Evolutionary conservation across 1,140 invertebrate species (phyloP), one percentile per base, ranked within the genome.

Genomic region (Dinoponera quadriceps): DNA sequence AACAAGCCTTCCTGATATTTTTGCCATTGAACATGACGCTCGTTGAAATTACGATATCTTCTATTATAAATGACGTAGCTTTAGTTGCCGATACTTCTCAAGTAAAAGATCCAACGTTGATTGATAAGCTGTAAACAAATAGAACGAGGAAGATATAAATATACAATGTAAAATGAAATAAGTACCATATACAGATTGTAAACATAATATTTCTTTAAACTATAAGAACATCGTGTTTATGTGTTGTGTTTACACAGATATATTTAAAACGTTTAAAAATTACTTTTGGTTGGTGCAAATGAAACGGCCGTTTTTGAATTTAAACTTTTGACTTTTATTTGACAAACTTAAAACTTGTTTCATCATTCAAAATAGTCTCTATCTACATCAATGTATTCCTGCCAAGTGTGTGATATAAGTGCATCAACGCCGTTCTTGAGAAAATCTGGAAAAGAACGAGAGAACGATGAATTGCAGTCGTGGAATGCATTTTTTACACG

Each of bases 71-170:
- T 29, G 51, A 18, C 13, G 51, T 27, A 69, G 22, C 11, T 80
- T 71, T 55, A 20, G 38, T 11, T n/a, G n/a, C 16, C n/a, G 33
- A 57, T 68, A 44, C 9, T 9, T 44, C 7, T 44, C 11, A 44
- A 9, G 38, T 9, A 44, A 44, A 44, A 44, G 51, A 44, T 69
- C 51, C 75, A 78, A 78, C 29, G 20, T 80, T 38, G 44, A 80
- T 33, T 18, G 33, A 80, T 29, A 80, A 71, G 44, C 75, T 80
- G 75, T 27, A 59, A 80, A 80, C 65, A 80, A 25, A 78, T 38
- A 22, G 69, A 55, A 68, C 20, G 16, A 78, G 20, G 22, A 69
- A 69, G 29, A 16, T 51, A 69, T 49, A 44, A 68, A 18, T 25
- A 48, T 25, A 22, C 20, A 22, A 55, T 54, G 20, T 77, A 66